Conservation (phyloP, 1,140 invertebrate genomes). For the Pentalonia nigronervosa region DNA sequence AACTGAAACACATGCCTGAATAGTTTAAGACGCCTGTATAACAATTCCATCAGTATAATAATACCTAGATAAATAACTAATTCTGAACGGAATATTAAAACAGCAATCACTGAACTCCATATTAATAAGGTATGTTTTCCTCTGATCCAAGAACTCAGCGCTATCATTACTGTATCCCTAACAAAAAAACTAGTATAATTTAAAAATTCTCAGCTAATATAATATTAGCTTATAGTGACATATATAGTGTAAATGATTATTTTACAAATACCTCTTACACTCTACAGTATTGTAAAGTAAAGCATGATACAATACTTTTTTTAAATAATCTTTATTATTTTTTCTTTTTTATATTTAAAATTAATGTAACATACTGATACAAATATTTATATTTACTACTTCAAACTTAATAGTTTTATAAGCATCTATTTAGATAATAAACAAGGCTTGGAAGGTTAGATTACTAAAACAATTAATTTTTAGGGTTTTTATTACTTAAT, state of each 20-base stretch:
- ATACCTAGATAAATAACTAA: constrained; percentile 86
- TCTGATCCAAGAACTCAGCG: constrained; percentile 85
- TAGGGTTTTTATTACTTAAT: too few species aligned
- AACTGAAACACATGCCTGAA: constrained; percentile 62
- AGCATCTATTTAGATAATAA: not conserved
- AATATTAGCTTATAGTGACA: not conserved
- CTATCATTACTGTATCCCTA: constrained; percentile 81
- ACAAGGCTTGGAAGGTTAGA: too few species aligned
- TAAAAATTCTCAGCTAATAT: not conserved
- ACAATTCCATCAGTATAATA: constrained; percentile 82
- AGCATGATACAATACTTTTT: not conserved
- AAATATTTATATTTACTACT: not conserved
- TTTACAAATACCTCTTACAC: not conserved
- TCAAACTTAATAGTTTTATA: not conserved
- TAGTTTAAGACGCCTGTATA: constrained; percentile 66
- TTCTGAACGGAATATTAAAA: constrained; percentile 92
- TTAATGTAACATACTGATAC: too few species aligned
- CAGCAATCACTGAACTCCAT: constrained; percentile 81
- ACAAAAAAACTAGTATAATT: constrained; percentile 59
- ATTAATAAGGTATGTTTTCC: constrained; percentile 81
- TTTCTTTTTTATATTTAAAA: too few species aligned
- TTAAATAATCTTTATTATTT: not conserved
- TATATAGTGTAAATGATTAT: not conserved
- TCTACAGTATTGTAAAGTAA: not conserved
- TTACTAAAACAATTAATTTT: too few species aligned